Conservation (phyloP, 2,797 vertebrate genomes). For the Hypotaenidia philippensis region DNA sequence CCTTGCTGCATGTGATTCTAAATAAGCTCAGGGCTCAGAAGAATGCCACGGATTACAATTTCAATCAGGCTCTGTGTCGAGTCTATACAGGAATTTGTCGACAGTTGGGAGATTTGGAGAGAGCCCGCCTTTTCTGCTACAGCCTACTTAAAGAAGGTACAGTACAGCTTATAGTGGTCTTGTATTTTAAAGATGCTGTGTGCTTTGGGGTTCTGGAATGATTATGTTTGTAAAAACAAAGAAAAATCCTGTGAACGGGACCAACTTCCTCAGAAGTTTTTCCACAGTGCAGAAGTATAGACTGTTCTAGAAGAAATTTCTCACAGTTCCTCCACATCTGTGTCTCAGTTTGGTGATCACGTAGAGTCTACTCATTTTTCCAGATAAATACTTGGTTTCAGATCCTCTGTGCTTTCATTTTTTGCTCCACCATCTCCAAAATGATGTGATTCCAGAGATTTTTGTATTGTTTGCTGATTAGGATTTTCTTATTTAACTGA, state of each 20-base stretch:
- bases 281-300: background rate
- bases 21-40: constrained; percentile 87
- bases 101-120: constrained; percentile 87
- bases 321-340: background rate
- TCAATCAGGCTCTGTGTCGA: constrained; percentile 90
- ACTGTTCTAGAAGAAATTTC: background rate
- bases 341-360: background rate
- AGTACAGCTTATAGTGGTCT: background rate
- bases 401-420: background rate
- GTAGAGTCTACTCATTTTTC: background rate
- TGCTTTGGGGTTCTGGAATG: background rate
- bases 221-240: background rate
- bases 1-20: constrained; percentile 84
- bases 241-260: background rate
- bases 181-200: background rate
- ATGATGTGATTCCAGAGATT: background rate
- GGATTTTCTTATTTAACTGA: background rate
- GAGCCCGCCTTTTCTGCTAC: constrained; percentile 89
- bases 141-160: constrained; percentile 92
- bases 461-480: background rate
- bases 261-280: background rate
- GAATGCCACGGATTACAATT: constrained; percentile 57
- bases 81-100: constrained; percentile 92
- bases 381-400: background rate
- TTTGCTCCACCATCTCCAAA: background rate